Conservation (phyloP, 35 echinoderm and acorn worm species). For the Nesometra sesokonis region DNA sequence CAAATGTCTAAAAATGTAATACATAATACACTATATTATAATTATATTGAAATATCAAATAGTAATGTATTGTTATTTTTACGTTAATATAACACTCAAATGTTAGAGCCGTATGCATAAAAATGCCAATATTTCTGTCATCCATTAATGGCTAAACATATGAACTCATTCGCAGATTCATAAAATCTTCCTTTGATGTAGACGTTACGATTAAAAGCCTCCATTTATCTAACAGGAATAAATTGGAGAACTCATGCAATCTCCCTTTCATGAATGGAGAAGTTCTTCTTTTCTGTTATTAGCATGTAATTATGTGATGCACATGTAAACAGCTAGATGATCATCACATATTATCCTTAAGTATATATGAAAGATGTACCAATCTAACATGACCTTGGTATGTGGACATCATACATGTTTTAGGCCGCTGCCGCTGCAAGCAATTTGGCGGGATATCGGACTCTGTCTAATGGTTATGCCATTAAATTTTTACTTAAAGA, state of each 20-base stretch:
- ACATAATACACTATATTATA: too few relatives aligned
- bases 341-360: not conserved
- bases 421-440: not conserved
- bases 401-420: not conserved
- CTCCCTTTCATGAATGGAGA: not conserved
- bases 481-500: not conserved
- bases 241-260: not conserved
- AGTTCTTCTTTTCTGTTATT: not conserved
- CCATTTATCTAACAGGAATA: too few relatives aligned
- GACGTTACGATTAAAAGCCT: too few relatives aligned
- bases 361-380: not conserved
- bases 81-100: too few relatives aligned
- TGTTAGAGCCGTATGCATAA: too few relatives aligned
- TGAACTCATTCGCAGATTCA: too few relatives aligned
- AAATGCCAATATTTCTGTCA: too few relatives aligned
- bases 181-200: too few relatives aligned
- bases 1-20: too few relatives aligned
- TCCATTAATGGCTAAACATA: too few relatives aligned
- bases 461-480: not conserved
- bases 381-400: not conserved
- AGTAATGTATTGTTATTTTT: too few relatives aligned
- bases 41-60: too few relatives aligned
- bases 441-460: not conserved
- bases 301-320: not conserved
- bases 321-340: not conserved